Evolutionary conservation across 2,113 vertebrate species (phyloP), one percentile per base, ranked within the genome.

Genomic region (Aythya baeri): DNA sequence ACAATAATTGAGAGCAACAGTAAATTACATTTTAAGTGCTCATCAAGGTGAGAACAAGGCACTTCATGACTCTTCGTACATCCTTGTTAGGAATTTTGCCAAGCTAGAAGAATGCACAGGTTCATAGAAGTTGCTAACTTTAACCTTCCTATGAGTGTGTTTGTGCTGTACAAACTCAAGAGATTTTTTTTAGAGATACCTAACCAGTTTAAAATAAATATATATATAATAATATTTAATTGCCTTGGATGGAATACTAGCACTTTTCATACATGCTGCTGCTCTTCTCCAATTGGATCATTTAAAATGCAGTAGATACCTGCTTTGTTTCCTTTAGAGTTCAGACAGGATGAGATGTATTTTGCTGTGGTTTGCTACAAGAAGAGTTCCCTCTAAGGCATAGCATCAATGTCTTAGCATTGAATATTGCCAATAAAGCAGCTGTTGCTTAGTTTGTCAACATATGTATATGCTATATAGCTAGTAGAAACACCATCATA

Each of bases 1-100:
- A 82, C 71, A 90, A 82, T 97, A 98, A 97, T 96, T 97, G 93
- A 98, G 96, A 98, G 58, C 77, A 98, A 95, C 79, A 94, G 94
- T 93, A 97, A 97, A 97, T 97, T 97, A 89, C 75, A 88, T 90
- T 96, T 96, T 96, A 98, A 97, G 96, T 89, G 54, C 83, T 97
- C 89, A 93, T 97, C 95, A 91, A 97, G 93, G 96, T 97, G 92
- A 97, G 93, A 97, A 96, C 87, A 76, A 97, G 90, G 87, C 79
- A 96, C 77, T 97, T 94, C 78, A 87, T 88, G 83, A 61, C 57
- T 97, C 85, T 95, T 92, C 2, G 16, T 93, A 38, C 62, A 88
- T 70, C 63, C 75, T 95, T 97, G 68, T 96, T 96, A 96, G 90
- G 95, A 97, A 92, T 55, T 91, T 84, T 95, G 82, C 73, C 86